phyloP scores from a whole-genome alignment of 2,113 vertebrate genomes.

The Perca flavescens region DNA sequence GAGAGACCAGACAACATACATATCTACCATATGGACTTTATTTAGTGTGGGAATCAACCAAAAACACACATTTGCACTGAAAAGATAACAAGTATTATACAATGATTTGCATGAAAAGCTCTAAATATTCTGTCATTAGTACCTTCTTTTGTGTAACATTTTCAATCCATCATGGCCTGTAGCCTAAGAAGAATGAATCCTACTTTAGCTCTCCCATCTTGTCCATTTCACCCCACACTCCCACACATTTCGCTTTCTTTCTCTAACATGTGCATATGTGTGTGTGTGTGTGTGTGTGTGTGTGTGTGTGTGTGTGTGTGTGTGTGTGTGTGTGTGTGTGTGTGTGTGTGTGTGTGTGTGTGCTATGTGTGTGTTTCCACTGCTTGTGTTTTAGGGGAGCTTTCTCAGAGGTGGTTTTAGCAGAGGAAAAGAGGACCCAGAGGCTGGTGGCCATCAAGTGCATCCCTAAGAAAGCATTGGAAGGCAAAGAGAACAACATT shows the following conservation, averaged over 20 bases:
- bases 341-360: neutral
- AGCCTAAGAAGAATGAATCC: neutral
- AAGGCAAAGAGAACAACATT: conserved; percentile 97
- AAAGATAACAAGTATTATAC: neutral
- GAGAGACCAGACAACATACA: conserved; percentile 1
- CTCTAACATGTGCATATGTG: conserved; percentile 14
- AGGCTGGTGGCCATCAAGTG: conserved; percentile 98
- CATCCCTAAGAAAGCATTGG: conserved; percentile 95
- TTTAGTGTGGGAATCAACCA: neutral
- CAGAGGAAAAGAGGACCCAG: conserved; percentile 92
- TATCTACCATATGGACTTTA: neutral
- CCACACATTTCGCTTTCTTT: conserved; percentile 22
- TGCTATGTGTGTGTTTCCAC: neutral
- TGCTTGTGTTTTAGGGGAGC: conserved; percentile 87
- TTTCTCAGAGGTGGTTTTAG: conserved; percentile 97
- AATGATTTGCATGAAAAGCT: neutral
- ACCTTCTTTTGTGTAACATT: neutral
- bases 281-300: neutral
- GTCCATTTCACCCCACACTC: conserved; percentile 29
- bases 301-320: neutral
- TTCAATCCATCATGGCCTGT: neutral
- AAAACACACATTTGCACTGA: neutral
- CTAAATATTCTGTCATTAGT: neutral
- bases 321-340: neutral
- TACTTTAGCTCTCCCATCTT: conserved; percentile 7